Evolutionary conservation across 2,888 invertebrate species (phyloP).

Genomic region (Melanchra persicariae): DNA sequence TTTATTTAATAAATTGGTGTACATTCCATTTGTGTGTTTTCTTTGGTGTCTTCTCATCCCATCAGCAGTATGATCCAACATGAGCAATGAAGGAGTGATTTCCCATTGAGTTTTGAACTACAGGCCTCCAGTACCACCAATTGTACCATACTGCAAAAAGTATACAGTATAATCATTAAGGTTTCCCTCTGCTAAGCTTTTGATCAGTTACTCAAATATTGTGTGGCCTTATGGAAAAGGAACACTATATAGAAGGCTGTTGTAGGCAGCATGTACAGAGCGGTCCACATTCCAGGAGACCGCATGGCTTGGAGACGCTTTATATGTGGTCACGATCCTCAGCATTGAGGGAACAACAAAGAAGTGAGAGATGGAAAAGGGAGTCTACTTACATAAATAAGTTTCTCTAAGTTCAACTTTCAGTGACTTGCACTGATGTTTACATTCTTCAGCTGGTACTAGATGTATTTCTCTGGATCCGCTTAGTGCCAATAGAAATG

Average conservation of each 20-base stretch:
- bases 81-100: constrained; percentile 92
- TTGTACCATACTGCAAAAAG: constrained; percentile 94
- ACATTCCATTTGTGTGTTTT: constrained; percentile 79
- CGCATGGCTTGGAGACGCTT: too few species aligned
- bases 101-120: constrained; percentile 91
- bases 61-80: constrained; percentile 93
- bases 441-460: constrained; percentile 95
- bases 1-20: constrained; percentile 78
- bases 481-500: constrained; percentile 93
- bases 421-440: constrained; percentile 92
- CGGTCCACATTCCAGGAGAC: too few species aligned
- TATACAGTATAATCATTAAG: constrained; percentile 54
- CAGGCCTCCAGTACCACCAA: constrained; percentile 96
- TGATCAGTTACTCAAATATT: not conserved
- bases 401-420: constrained; percentile 93
- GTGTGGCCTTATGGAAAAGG: not conserved
- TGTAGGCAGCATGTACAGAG: too few species aligned
- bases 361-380: too few species aligned
- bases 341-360: too few species aligned
- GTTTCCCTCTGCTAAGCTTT: not conserved
- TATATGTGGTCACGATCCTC: too few species aligned
- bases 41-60: constrained; percentile 44
- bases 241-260: too few species aligned
- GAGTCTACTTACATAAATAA: constrained; percentile 93
- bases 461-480: constrained; percentile 94